Evolutionary conservation across 1,140 invertebrate species (phyloP).

Genomic region (Orchestia grillus): DNA sequence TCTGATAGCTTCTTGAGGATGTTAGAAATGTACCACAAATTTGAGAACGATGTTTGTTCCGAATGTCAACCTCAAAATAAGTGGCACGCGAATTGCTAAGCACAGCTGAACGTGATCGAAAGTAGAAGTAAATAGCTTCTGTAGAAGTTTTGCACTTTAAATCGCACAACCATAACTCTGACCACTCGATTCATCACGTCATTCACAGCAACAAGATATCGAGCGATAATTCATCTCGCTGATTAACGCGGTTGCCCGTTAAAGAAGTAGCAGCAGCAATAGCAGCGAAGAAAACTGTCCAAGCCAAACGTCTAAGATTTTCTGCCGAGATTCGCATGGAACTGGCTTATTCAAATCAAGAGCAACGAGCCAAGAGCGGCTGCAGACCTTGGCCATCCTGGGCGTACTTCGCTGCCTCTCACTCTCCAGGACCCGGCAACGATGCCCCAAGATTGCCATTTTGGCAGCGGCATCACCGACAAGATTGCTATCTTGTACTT

Average conservation of each 20-base stretch:
- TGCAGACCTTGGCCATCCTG: background rate
- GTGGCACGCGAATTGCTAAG: too few species aligned
- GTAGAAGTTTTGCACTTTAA: too few species aligned
- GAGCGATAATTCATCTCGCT: background rate
- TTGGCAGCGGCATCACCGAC: slow-evolving; percentile 27
- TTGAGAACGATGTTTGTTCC: too few species aligned
- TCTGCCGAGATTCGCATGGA: background rate
- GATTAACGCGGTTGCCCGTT: background rate
- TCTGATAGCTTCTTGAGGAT: too few species aligned
- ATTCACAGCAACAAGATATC: background rate
- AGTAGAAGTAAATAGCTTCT: too few species aligned
- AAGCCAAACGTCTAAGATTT: background rate
- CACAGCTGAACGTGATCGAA: too few species aligned
- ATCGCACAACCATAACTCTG: too few species aligned
- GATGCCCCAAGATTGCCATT: slow-evolving; percentile 35
- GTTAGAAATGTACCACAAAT: too few species aligned
- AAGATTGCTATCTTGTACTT: slow-evolving; percentile 42
- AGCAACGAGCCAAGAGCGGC: background rate
- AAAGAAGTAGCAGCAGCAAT: background rate
- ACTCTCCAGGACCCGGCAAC: background rate
- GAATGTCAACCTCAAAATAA: too few species aligned
- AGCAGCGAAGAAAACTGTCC: background rate
- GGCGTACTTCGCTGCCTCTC: background rate
- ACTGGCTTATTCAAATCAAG: background rate
- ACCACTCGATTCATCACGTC: background rate